Evolutionary conservation across 2,797 vertebrate genomes (phyloP).

Genomic region (Hydrolagus colliei): DNA sequence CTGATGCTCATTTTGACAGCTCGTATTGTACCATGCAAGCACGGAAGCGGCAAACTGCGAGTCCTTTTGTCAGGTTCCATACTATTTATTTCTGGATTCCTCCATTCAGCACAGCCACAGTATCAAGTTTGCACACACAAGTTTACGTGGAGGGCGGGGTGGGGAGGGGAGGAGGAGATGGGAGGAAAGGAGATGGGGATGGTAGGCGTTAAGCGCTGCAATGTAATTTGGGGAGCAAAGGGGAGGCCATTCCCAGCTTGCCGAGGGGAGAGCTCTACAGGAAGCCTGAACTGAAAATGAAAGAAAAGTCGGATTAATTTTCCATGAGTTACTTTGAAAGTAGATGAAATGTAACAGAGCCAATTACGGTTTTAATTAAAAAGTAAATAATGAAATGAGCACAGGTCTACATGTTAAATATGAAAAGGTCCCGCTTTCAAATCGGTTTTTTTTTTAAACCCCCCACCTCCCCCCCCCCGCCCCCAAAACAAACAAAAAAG

Average conservation of each 20-base stretch:
- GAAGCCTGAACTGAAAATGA: constrained; percentile 93
- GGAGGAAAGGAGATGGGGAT: constrained; percentile 31
- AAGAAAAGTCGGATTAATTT: constrained; percentile 80
- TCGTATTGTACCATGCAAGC: constrained; percentile 12
- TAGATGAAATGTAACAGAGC: constrained; percentile 28
- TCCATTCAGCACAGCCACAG: constrained; percentile 49
- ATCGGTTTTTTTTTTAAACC: not conserved
- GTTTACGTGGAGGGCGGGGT: constrained; percentile 39
- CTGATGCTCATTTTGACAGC: constrained; percentile 7
- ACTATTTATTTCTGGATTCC: constrained; percentile 46
- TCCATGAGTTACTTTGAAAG: constrained; percentile 48
- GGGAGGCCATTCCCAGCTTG: constrained; percentile 70
- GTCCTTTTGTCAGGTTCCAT: constrained; percentile 29
- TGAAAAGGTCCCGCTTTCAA: not conserved
- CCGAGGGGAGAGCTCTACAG: constrained; percentile 80
- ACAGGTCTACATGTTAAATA: constrained; percentile 16
- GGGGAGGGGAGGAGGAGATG: constrained; percentile 40
- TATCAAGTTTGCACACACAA: constrained; percentile 23
- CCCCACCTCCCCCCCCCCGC: too few species aligned
- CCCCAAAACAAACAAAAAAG: not conserved
- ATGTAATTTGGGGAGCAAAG: constrained; percentile 52
- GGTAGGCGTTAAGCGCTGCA: constrained; percentile 40
- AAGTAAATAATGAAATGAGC: constrained; percentile 24
- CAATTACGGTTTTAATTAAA: constrained; percentile 14
- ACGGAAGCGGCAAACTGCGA: constrained; percentile 22